A percentile compares a stretch with the other conserved stretches of the same genome.
Conservation (phyloP, 2,888 invertebrate species). For the Anarsia innoxiella region DNA sequence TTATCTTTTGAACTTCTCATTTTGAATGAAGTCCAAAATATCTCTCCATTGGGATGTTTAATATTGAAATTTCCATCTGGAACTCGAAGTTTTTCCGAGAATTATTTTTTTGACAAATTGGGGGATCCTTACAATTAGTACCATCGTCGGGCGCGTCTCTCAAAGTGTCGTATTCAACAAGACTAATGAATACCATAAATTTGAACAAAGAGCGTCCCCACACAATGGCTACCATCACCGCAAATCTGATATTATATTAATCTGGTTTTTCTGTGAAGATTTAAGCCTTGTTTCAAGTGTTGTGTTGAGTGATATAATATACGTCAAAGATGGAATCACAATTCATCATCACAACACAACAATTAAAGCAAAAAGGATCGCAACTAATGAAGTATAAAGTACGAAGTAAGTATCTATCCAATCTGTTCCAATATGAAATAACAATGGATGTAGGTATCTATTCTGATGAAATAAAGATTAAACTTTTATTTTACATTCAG, state of each 20-base stretch:
- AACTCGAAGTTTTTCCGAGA: slow-evolving; percentile 26
- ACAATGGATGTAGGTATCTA: no score
- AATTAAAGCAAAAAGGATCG: background rate
- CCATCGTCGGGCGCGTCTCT: slow-evolving; percentile 44
- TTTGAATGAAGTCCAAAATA: no score
- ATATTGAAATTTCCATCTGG: background rate
- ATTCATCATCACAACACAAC: background rate
- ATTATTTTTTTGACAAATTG: slow-evolving; percentile 56
- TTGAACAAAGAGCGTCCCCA: slow-evolving; percentile 42
- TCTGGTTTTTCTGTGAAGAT: slow-evolving; percentile 6
- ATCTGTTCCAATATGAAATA: no score
- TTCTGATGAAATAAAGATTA: no score
- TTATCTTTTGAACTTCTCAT: no score
- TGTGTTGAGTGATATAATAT: slow-evolving; percentile 26
- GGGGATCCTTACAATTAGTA: slow-evolving; percentile 58
- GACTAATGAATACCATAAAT: slow-evolving; percentile 64
- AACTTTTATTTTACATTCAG: no score
- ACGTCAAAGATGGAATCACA: background rate
- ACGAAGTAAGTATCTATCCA: no score
- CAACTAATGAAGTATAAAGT: no score
- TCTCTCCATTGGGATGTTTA: background rate
- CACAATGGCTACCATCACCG: slow-evolving; percentile 11
- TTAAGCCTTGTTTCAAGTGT: slow-evolving; percentile 56
- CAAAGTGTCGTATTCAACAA: slow-evolving; percentile 61
- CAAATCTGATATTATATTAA: slow-evolving; percentile 16